Base-by-base conservation (phyloP, 2,113 vertebrate genomes). In the Macquaria ambigua region DNA sequence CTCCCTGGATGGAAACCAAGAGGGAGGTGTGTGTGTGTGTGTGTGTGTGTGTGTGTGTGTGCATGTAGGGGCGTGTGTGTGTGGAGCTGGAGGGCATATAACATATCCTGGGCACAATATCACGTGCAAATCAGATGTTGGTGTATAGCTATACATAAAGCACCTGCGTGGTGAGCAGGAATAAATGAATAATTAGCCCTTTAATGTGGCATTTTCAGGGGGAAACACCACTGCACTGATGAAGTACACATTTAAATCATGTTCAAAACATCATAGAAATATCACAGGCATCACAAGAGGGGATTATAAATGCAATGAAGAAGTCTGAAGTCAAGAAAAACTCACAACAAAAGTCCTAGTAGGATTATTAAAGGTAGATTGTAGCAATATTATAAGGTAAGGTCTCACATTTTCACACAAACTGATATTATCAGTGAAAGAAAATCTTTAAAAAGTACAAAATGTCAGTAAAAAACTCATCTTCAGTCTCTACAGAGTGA, bases 1-100 rank as follows among this genome's bases (percentile, higher is more conserved):
- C 50, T 64, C 18, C 52, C 14, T 66, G 37, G 15, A 3, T 77
- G 53, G 63, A 83, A 77, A 76, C 39, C 66, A 78, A 64, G 37
- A 52, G 34, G 71, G 20, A n/a, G 56, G 48, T 0, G 28, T 12
- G 34, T 59, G 64, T 58, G 66, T 31, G 52, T 59, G 69, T n/a
- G n/a, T n/a, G n/a, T n/a, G n/a, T n/a, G n/a, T n/a, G n/a, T 37
- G 56, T 34, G 14, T 48, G 28, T 2, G 41, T 61, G 53, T 70
- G 25, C 4, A 6, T 21, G 68, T 23, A 9, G 18, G 28, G 43
- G 37, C 6, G 50, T 58, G 48, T 55, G 61, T 23, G 62, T 63
- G n/a, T 66, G 62, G 5, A 34, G 37, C 48, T 77, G 39, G 31
- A 72, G 41, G 31, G 62, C 23, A 39, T 21, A 31, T 74, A 20